Base-by-base conservation (phyloP, 2,797 vertebrate genomes). In the Sebastes aleutianus region DNA sequence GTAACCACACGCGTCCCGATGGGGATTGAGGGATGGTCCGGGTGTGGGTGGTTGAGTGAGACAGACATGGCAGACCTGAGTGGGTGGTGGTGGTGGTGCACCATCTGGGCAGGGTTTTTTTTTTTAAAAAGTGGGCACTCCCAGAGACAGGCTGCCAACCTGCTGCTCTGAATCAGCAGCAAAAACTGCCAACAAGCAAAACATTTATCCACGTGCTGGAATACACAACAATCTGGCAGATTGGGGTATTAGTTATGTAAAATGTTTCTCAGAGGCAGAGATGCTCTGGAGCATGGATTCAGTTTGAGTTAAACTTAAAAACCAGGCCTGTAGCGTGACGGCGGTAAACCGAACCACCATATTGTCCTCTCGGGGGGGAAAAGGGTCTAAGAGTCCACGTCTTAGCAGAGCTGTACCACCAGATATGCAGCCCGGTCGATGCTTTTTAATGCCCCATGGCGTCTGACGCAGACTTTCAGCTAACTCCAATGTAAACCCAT, bases 1-100 rank as follows among this genome's bases (percentile, higher is more conserved):
- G 98, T 99, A 88, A 90, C 8, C 9, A 4, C 9, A 4, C 12
- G 20, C 2, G 3, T 9, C 50, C 9, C 1, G 5, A 2, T 31
- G 20, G 6, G 57, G 20, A 18, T 22, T 71, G 47, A 57, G 22
- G 34, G 11, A 31, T 3, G 11, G 4, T 4, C 1, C 0, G 58
- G 39, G 12, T 36, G 70, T 57, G 54, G 56, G 77, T 54, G 69
- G 34, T 18, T 24, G 56, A 47, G n/a, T 39, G 39, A 63, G 62
- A 22, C 58, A 20, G 65, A 63, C 24, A 24, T 53, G 20, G 54
- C 36, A 74, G 61, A 57, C 61, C 57, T 57, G 71, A 58, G 80
- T 74, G 8, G 58, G 54, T 36, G 68, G 29, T 68, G 47, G 50
- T 53, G 47, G 50, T 53, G 50, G 8, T 20, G 53, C 47, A 68